phyloP scores from a whole-genome alignment of 2,113 vertebrate genomes.

The Scophthalmus maximus region DNA sequence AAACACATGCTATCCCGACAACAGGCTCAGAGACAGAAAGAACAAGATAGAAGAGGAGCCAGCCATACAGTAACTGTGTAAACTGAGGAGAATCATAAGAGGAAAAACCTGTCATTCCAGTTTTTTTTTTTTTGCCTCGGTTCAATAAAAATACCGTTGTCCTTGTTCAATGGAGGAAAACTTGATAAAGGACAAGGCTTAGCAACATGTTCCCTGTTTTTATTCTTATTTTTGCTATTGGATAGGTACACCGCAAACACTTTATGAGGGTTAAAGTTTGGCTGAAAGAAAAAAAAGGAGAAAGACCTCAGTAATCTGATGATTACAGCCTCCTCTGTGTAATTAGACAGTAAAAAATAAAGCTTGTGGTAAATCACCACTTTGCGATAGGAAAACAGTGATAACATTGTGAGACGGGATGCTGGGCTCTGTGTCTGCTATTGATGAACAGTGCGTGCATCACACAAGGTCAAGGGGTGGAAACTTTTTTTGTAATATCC shows the following conservation, averaged over 20 bases:
- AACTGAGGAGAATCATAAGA: background rate
- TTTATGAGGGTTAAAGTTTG: background rate
- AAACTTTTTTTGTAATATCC: no score
- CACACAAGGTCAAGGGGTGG: background rate
- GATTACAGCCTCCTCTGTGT: constrained; percentile 5
- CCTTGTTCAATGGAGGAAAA: background rate
- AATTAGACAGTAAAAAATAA: background rate
- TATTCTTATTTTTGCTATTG: no score
- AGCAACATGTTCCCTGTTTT: background rate
- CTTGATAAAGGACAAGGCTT: background rate
- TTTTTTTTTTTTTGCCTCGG: background rate
- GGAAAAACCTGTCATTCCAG: constrained; percentile 10
- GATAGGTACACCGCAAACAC: background rate
- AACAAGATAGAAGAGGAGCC: background rate
- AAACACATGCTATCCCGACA: background rate
- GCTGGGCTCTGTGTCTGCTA: no score
- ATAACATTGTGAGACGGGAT: background rate
- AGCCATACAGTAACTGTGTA: background rate
- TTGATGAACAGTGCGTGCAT: background rate
- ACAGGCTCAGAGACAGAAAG: background rate
- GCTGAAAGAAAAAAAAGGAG: constrained; percentile 25
- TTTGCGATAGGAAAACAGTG: no score
- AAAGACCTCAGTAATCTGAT: background rate
- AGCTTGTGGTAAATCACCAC: no score
- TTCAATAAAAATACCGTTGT: background rate